phyloP scores from a whole-genome alignment of 2,113 vertebrate species.

The Neotoma lepida region DNA sequence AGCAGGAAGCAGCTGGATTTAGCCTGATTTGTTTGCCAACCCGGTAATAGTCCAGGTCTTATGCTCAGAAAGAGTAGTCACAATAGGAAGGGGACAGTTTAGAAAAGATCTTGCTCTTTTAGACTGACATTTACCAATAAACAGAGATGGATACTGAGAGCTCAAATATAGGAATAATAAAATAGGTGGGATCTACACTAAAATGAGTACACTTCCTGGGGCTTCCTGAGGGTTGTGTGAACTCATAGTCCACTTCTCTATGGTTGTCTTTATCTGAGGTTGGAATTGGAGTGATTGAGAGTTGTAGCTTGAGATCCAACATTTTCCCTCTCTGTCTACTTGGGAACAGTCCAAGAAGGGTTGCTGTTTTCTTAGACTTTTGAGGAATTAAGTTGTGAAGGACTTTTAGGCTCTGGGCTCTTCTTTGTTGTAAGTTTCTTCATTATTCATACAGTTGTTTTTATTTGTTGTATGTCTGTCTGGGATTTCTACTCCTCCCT shows the following conservation, averaged over 20 bases:
- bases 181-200: neutral
- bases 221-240: neutral
- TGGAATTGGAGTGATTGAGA: fast-evolving
- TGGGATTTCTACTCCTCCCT: too few species aligned
- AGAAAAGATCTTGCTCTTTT: neutral
- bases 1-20: neutral
- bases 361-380: too few species aligned
- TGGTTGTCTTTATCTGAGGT: neutral
- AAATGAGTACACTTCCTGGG: neutral
- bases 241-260: neutral
- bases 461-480: too few species aligned
- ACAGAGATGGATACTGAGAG: neutral
- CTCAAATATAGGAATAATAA: neutral
- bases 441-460: too few species aligned
- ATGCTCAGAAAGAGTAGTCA: neutral
- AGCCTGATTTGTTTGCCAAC: neutral
- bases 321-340: neutral
- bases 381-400: too few species aligned
- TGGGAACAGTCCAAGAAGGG: too few species aligned
- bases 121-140: neutral
- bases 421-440: too few species aligned
- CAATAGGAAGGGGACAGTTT: neutral
- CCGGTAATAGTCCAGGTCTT: neutral
- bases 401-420: too few species aligned
- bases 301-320: neutral